These are phyloP conservation scores for Suricata suricatta DNA, from an alignment of 2,113 vertebrate genomes.

Conservation along the genomic window DNA sequence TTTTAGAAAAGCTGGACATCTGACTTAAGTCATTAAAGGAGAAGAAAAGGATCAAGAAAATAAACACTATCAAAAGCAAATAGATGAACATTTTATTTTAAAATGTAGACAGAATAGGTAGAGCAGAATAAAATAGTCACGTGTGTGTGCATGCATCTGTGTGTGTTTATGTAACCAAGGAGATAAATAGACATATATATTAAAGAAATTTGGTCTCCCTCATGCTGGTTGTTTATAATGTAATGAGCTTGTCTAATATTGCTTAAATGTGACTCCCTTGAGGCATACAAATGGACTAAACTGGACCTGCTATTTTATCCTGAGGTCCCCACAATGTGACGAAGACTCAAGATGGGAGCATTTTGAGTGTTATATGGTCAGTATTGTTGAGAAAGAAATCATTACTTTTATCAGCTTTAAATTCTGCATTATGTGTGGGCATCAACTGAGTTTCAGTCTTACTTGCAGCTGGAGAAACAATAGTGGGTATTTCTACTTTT, in stretches of 20 bases:
- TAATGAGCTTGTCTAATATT: neutral
- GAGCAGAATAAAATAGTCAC: neutral
- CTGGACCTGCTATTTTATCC: neutral
- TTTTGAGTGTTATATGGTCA: neutral
- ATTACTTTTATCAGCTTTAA: neutral
- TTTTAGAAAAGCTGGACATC: neutral
- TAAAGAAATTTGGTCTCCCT: neutral
- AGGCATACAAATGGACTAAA: neutral
- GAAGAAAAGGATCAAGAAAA: neutral
- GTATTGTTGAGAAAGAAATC: neutral
- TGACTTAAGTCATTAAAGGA: neutral
- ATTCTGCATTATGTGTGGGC: neutral
- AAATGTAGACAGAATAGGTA: neutral
- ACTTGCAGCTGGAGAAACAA: slow-evolving; percentile 13
- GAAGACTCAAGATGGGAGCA: neutral
- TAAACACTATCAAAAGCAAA: neutral
- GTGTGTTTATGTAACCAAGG: neutral
- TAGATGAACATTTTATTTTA: neutral
- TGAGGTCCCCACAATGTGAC: neutral
- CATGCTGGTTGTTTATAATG: neutral
- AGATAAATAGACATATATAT: neutral
- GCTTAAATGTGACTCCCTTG: neutral
- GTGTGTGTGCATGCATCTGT: neutral
- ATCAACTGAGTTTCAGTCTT: neutral
- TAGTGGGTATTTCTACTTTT: neutral